Percentiles rank a stretch among this genome's conserved stretches.
Evolutionary conservation across 2,113 vertebrate species (phyloP).

Genomic region (Sylvietta virens): DNA sequence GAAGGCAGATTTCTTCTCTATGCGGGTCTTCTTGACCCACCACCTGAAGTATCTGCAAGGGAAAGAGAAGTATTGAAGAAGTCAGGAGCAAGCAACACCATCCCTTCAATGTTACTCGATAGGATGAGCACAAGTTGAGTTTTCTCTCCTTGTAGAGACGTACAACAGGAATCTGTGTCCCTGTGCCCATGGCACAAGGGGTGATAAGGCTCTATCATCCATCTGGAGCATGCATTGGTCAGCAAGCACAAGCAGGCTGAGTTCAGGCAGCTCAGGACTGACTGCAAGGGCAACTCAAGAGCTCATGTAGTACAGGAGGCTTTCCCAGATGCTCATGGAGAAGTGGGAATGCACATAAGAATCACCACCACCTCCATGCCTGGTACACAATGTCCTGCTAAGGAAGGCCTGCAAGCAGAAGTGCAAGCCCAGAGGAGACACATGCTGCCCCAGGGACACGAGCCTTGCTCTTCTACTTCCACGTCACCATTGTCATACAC

Average conservation of each 20-base stretch:
- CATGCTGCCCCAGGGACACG: fast-evolving
- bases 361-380: not conserved
- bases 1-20: slow-evolving; percentile 92
- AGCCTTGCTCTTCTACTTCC: not conserved
- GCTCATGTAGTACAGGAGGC: fast-evolving
- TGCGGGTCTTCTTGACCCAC: slow-evolving; percentile 90
- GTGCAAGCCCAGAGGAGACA: not conserved
- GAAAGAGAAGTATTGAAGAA: not conserved
- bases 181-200: fast-evolving
- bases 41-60: slow-evolving; percentile 86
- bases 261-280: not conserved
- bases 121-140: fast-evolving
- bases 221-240: fast-evolving
- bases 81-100: fast-evolving
- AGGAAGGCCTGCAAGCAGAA: not conserved
- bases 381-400: fast-evolving
- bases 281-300: not conserved
- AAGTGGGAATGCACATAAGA: not conserved
- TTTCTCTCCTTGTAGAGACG: not conserved
- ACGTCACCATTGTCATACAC: fast-evolving
- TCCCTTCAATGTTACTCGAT: not conserved
- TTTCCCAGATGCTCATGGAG: not conserved
- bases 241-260: not conserved
- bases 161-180: fast-evolving
- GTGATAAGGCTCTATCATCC: not conserved